A percentile compares a stretch with the other conserved stretches of the same genome.
Evolutionary conservation across 2,888 invertebrate genomes (phyloP).

Genomic region (Glyphotaelius pellucidus): DNA sequence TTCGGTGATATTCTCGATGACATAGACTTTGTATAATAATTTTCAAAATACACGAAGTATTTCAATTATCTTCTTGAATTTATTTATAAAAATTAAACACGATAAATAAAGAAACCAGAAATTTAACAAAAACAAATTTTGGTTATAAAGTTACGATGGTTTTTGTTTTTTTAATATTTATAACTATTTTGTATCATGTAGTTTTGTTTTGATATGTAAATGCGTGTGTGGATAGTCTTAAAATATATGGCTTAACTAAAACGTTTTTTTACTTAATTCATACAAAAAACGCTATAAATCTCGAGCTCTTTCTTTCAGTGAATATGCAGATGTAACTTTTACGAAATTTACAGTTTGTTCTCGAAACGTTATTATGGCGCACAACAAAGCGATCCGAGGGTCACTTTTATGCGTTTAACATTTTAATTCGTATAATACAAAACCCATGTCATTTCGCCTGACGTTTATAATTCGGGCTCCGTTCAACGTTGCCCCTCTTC

Average conservation of each 20-base stretch:
- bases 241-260: background rate
- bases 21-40: too few relatives aligned
- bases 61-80: too few relatives aligned
- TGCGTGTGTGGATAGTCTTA: background rate
- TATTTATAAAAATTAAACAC: too few relatives aligned
- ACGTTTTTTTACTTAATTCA: background rate
- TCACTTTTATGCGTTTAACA: constrained; percentile 32
- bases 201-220: background rate
- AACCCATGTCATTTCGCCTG: constrained; percentile 58
- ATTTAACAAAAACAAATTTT: background rate
- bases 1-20: too few relatives aligned
- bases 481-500: constrained; percentile 54
- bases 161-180: too few relatives aligned
- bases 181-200: background rate
- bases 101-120: background rate
- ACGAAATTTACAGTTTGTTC: constrained; percentile 3
- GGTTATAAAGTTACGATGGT: too few relatives aligned
- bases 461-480: constrained; percentile 63
- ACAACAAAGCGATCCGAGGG: constrained; percentile 55
- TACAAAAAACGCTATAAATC: background rate
- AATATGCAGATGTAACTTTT: constrained; percentile 27
- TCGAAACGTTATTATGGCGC: constrained; percentile 25
- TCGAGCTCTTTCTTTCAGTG: background rate
- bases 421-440: constrained; percentile 63
- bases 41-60: too few relatives aligned